These are phyloP conservation scores for Lobophora halterata DNA, from an alignment of 2,888 invertebrate genomes.

Conservation along the genomic window DNA sequence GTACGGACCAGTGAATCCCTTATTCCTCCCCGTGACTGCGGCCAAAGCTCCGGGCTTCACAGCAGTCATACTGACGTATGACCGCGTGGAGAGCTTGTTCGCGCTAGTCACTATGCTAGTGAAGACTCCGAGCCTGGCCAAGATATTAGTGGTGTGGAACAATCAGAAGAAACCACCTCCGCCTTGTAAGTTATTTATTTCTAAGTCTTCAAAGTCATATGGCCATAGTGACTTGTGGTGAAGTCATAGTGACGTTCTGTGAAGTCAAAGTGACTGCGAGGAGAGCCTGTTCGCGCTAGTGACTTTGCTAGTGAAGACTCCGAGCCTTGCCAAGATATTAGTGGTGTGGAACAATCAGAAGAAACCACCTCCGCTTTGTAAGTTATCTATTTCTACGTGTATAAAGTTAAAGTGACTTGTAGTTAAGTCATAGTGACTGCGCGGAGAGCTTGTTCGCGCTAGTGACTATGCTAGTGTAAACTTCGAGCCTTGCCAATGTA, in stretches of 20 bases:
- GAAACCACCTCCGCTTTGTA: too few species aligned
- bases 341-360: too few species aligned
- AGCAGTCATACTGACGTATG: constrained; percentile 96
- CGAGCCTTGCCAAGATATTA: too few species aligned
- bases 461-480: too few species aligned
- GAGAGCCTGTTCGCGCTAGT: too few species aligned
- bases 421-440: too few species aligned
- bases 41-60: constrained; percentile 95
- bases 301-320: too few species aligned
- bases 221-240: background rate
- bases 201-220: background rate
- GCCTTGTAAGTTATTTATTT: constrained; percentile 82
- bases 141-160: constrained; percentile 97
- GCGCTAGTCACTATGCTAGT: constrained; percentile 91
- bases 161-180: constrained; percentile 96
- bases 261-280: too few species aligned
- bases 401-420: too few species aligned
- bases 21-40: constrained; percentile 93
- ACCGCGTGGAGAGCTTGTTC: constrained; percentile 93
- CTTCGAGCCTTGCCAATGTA: too few species aligned
- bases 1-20: constrained; percentile 85
- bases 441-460: too few species aligned
- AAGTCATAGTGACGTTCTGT: background rate
- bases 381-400: too few species aligned
- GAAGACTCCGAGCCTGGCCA: constrained; percentile 93